Percentiles rank a stretch among this genome's conserved stretches.
These are phyloP conservation scores for Actias luna DNA, from an alignment of 2,888 invertebrate genomes.

Conservation along the genomic window DNA sequence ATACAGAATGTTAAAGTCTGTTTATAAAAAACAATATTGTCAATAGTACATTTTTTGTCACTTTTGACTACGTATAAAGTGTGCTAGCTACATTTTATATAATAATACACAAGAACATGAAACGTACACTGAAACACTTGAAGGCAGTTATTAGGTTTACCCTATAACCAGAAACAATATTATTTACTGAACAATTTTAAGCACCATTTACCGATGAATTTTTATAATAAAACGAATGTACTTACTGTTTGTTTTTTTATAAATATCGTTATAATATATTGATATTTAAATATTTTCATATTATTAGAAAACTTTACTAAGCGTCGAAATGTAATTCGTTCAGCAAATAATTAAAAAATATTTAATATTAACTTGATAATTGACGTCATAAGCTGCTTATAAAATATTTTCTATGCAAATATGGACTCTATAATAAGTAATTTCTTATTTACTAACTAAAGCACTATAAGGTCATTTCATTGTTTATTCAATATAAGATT, in stretches of 20 bases:
- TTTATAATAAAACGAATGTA: not conserved
- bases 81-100: not conserved
- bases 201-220: too few relatives aligned
- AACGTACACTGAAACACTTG: too few relatives aligned
- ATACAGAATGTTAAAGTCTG: slow-evolving; percentile 15
- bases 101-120: not conserved
- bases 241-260: not conserved
- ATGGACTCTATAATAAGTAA: not conserved
- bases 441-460: not conserved
- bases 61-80: not conserved
- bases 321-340: not conserved
- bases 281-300: not conserved
- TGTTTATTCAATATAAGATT: not conserved
- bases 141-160: too few relatives aligned
- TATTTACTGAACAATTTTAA: too few relatives aligned
- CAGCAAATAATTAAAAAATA: not conserved
- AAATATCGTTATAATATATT: not conserved
- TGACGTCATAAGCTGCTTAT: slow-evolving; percentile 33
- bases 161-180: too few relatives aligned
- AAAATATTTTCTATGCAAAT: slow-evolving; percentile 19
- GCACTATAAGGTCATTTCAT: not conserved
- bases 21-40: slow-evolving; percentile 67
- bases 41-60: slow-evolving; percentile 55
- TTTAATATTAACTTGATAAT: slow-evolving; percentile 28
- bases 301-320: not conserved